phyloP scores from a whole-genome alignment of 1,140 invertebrate genomes.

The Centruroides vittatus region DNA sequence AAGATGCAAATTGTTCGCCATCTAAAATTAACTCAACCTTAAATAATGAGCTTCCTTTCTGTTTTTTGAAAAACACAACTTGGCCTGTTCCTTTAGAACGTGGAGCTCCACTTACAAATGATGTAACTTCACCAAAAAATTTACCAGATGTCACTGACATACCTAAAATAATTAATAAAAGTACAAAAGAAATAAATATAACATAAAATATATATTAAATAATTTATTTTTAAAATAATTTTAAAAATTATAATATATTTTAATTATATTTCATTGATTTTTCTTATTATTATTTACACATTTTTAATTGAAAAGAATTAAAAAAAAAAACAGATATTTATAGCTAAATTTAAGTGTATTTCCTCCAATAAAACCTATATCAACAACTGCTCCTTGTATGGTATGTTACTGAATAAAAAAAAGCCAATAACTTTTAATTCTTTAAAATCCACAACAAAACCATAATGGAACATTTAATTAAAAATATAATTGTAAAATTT shows the following conservation, averaged over 20 bases:
- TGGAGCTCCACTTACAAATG: conserved; percentile 72
- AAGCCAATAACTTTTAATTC: too few relatives aligned
- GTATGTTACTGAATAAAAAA: too few relatives aligned
- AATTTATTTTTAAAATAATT: neutral
- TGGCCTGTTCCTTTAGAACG: conserved; percentile 67
- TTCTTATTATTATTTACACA: too few relatives aligned
- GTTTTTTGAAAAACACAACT: conserved; percentile 52
- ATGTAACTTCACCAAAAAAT: conserved; percentile 39
- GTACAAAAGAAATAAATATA: neutral
- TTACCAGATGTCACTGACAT: conserved; percentile 73
- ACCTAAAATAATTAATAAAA: conserved; percentile 35
- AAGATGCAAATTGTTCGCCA: conserved; percentile 24
- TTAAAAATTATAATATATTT: neutral
- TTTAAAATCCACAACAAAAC: too few relatives aligned
- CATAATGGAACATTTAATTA: too few relatives aligned
- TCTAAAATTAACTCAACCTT: conserved; percentile 13
- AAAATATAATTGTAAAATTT: too few relatives aligned
- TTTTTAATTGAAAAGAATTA: too few relatives aligned
- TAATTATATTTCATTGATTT: too few relatives aligned
- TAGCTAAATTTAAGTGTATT: too few relatives aligned
- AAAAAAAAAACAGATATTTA: too few relatives aligned
- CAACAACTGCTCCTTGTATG: too few relatives aligned
- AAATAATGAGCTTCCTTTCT: conserved; percentile 33
- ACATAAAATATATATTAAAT: neutral
- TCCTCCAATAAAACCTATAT: too few relatives aligned